Evolutionary conservation across 30 jellyfish, hydroid and myxozoan genomes (phyloP), one percentile per base, ranked within the genome.

Genomic region (Sanderia malayensis): DNA sequence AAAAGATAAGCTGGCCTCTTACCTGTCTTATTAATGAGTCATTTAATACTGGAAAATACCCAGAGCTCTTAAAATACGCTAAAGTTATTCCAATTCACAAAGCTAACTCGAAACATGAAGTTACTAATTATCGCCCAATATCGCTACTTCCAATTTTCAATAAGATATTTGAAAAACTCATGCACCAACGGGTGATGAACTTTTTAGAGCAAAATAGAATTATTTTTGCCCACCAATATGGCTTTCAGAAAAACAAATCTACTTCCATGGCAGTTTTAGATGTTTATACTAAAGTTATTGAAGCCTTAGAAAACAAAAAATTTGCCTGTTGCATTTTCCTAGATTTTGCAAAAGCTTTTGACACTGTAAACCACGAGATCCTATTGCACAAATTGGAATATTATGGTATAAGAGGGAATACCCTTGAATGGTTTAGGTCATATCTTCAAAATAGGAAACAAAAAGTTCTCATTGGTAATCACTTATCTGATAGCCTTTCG

Each of bases 51-150:
- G 85, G 81, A 6, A 44, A 53, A 79, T 30, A n/a, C 31, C 85
- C 81, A 7, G 13, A 52, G 25, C 30, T 37, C 18, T 31, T 32
- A 3, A 73, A 73, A 33, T 8, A 52, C 21, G 80, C 83, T 57
- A 73, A 73, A 73, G 85, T 52, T 55, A 33, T 49, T 4, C 81
- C 85, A 52, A 73, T 73, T 3, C 32, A 20, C 63, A 73, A 73
- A 73, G 80, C 81, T 29, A 15, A 31, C 23, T 52, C 71, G 4
- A 8, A 20, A 20, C 63, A 23, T 27, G 80, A 49, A 21, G 71
- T 73, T 6, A 6, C 80, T 7, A 73, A 73, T 21, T 73, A 73
- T 31, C 41, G 81, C 18, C 79, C 80, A 73, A 73, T 73, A 32
- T 73, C 85, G 4, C 62, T 73, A 6, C 85, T 47, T 20, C 85